A percentile compares a stretch with the other conserved stretches of the same genome.
Evolutionary conservation across 2,797 vertebrate species (phyloP).

Genomic region (Chloroceryle amazona): DNA sequence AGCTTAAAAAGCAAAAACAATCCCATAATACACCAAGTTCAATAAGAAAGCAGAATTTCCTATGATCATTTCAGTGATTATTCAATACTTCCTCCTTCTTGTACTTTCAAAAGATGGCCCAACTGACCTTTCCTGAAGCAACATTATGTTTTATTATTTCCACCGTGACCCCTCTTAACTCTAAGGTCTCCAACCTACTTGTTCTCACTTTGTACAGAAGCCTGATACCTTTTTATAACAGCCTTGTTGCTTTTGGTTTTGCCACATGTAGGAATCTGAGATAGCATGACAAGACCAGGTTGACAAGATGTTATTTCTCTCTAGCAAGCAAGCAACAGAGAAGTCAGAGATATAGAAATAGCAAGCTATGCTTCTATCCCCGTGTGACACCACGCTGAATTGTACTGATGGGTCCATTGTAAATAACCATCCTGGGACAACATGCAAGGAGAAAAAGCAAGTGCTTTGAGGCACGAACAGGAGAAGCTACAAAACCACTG

Average conservation of each 20-base stretch:
- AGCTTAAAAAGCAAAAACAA: background rate
- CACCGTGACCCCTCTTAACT: background rate
- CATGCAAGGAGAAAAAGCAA: rapidly evolving
- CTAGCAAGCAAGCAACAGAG: background rate
- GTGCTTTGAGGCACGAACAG: background rate
- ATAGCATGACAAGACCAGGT: background rate
- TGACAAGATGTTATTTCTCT: background rate
- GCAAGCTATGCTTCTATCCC: background rate
- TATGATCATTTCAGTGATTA: background rate
- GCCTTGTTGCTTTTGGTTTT: background rate
- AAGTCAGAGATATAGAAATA: background rate
- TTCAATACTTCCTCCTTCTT: background rate
- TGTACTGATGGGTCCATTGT: background rate
- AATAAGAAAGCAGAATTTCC: background rate
- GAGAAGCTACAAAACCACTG: background rate
- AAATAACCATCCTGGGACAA: background rate
- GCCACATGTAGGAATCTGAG: background rate
- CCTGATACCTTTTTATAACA: background rate
- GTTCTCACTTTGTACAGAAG: background rate
- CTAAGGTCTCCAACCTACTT: background rate
- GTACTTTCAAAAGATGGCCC: background rate
- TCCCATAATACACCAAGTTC: background rate
- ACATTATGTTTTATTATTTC: background rate
- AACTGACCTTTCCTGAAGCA: background rate
- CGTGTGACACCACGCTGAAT: background rate